A percentile compares a stretch with the other conserved stretches of the same genome.
phyloP scores from a whole-genome alignment of 1,140 invertebrate genomes.

The Acyrthosiphon pisum region DNA sequence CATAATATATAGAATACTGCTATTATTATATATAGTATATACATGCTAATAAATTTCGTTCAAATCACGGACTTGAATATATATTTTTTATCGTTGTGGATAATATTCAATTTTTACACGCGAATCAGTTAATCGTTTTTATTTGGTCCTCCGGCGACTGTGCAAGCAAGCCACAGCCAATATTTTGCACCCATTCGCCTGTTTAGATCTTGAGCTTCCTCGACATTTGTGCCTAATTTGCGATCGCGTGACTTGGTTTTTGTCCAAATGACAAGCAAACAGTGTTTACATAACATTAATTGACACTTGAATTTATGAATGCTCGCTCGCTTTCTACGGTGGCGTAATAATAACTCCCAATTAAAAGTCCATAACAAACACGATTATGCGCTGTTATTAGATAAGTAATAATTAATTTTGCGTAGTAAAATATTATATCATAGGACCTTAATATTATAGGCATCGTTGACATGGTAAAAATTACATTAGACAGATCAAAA shows the following conservation, averaged over 20 bases:
- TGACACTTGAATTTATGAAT: conserved; percentile 3
- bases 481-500: neutral
- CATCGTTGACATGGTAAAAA: neutral
- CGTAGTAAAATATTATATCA: neutral
- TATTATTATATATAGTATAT: too few species aligned
- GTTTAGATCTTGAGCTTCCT: neutral
- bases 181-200: neutral
- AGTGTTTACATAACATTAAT: neutral
- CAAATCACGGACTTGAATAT: neutral
- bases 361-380: conserved; percentile 9
- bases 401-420: neutral
- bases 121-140: neutral
- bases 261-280: neutral
- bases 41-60: neutral
- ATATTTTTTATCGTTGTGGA: neutral
- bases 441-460: too few species aligned
- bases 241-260: conserved; percentile 36
- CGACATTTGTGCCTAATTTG: neutral
- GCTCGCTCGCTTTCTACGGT: neutral
- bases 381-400: neutral
- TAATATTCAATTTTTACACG: neutral
- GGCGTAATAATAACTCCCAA: neutral
- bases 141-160: neutral
- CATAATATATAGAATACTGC: neutral
- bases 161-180: neutral